Percentiles rank a stretch among this genome's conserved stretches.
These are phyloP conservation scores for Allobates femoralis DNA, from an alignment of 2,797 vertebrate species.

Conservation along the genomic window DNA sequence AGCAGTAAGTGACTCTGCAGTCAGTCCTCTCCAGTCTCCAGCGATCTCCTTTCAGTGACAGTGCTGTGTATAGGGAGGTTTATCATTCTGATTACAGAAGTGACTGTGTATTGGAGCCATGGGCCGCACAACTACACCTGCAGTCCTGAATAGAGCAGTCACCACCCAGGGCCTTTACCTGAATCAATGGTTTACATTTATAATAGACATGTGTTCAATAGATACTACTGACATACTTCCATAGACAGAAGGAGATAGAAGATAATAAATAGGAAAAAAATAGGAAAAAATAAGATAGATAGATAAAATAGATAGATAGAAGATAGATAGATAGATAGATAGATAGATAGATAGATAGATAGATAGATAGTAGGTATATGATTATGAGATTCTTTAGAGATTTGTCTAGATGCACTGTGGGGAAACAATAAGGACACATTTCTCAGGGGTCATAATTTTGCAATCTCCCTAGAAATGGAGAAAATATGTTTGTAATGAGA, in stretches of 20 bases:
- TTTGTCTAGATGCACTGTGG: not conserved
- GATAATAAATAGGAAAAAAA: not conserved
- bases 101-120: not conserved
- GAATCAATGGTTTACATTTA: not conserved
- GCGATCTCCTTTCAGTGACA: not conserved
- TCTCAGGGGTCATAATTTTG: constrained; percentile 48
- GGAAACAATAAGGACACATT: constrained; percentile 45
- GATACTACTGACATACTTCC: no score
- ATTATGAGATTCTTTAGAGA: not conserved
- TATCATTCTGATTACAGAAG: not conserved
- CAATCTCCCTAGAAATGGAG: constrained; percentile 35
- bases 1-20: no score
- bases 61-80: not conserved
- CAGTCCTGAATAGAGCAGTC: not conserved
- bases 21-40: no score
- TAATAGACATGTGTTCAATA: no score
- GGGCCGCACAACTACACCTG: not conserved
- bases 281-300: no score
- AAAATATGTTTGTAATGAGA: constrained; percentile 60
- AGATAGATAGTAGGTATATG: constrained; percentile 4
- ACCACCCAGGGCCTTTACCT: not conserved
- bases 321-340: not conserved
- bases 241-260: no score
- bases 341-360: constrained; percentile 20
- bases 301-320: constrained; percentile 11